Evolutionary conservation across 2,888 invertebrate species (phyloP).

Genomic region (Lathronympha strigana): DNA sequence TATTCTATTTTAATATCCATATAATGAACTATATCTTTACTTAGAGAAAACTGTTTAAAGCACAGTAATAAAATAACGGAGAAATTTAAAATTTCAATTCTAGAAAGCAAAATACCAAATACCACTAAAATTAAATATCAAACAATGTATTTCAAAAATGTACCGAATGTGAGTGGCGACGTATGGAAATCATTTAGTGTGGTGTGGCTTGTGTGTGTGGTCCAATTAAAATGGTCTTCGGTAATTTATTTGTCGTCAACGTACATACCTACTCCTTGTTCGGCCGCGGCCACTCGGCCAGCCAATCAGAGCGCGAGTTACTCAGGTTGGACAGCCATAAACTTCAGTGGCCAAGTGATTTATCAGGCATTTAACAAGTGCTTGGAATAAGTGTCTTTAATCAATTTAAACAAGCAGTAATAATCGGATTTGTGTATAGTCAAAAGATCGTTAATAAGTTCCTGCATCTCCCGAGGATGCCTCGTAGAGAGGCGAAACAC

Average conservation of each 20-base stretch:
- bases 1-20: no score
- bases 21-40: neutral
- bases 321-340: neutral
- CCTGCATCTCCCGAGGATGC: no score
- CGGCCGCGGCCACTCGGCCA: neutral
- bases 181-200: slow-evolving; percentile 25
- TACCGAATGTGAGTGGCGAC: slow-evolving; percentile 10
- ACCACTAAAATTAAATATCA: slow-evolving; percentile 5
- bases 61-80: neutral
- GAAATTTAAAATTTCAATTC: slow-evolving; percentile 2
- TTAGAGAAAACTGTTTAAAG: neutral
- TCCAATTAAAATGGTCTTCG: slow-evolving; percentile 70
- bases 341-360: slow-evolving; percentile 7
- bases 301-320: slow-evolving; percentile 10
- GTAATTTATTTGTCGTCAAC: slow-evolving; percentile 62
- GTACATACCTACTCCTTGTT: slow-evolving; percentile 20
- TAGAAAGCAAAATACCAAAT: neutral
- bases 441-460: no score
- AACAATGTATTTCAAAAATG: slow-evolving; percentile 1
- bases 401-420: no score
- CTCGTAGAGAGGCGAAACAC: no score
- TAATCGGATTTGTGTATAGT: no score
- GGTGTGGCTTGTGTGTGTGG: slow-evolving; percentile 76
- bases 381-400: no score
- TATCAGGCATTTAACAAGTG: neutral